Percentiles rank a stretch among this genome's conserved stretches.
These are phyloP conservation scores for Mythimna lalbum DNA, from an alignment of 2,888 invertebrate genomes.

Conservation along the genomic window DNA sequence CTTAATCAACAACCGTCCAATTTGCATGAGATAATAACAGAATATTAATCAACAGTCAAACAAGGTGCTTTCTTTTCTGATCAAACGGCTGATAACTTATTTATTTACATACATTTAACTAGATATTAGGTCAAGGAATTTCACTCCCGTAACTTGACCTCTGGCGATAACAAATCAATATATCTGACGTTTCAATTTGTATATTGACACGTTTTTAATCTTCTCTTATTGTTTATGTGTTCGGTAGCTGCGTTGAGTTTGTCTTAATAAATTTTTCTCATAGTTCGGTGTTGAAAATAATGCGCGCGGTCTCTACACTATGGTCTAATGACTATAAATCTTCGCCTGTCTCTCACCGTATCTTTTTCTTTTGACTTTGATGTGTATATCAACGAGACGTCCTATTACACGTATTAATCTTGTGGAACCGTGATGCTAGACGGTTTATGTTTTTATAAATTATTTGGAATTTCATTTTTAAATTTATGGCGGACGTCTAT, in stretches of 20 bases:
- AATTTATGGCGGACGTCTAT: background rate
- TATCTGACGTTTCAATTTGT: slow-evolving; percentile 88
- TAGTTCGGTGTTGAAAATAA: slow-evolving; percentile 73
- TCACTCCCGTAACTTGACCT: slow-evolving; percentile 75
- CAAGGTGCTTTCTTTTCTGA: slow-evolving; percentile 63
- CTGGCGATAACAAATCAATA: slow-evolving; percentile 85
- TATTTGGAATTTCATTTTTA: slow-evolving; percentile 17
- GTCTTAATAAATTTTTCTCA: slow-evolving; percentile 82
- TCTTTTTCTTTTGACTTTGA: slow-evolving; percentile 80
- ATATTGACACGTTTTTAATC: slow-evolving; percentile 89
- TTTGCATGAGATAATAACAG: slow-evolving; percentile 53
- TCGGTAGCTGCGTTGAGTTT: slow-evolving; percentile 83
- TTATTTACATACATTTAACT: slow-evolving; percentile 70
- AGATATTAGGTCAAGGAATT: slow-evolving; percentile 71
- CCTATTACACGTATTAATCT: slow-evolving; percentile 83
- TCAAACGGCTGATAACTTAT: slow-evolving; percentile 68
- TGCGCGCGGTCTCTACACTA: slow-evolving; percentile 69
- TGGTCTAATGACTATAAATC: slow-evolving; percentile 82
- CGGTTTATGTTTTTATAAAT: slow-evolving; percentile 46
- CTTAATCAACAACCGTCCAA: slow-evolving; percentile 39
- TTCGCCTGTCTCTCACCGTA: slow-evolving; percentile 77
- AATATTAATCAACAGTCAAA: slow-evolving; percentile 57
- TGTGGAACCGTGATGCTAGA: slow-evolving; percentile 54
- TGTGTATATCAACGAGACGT: slow-evolving; percentile 80
- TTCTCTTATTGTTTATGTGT: slow-evolving; percentile 84